Conservation (phyloP, 2,113 vertebrate species). For the Ia io region DNA sequence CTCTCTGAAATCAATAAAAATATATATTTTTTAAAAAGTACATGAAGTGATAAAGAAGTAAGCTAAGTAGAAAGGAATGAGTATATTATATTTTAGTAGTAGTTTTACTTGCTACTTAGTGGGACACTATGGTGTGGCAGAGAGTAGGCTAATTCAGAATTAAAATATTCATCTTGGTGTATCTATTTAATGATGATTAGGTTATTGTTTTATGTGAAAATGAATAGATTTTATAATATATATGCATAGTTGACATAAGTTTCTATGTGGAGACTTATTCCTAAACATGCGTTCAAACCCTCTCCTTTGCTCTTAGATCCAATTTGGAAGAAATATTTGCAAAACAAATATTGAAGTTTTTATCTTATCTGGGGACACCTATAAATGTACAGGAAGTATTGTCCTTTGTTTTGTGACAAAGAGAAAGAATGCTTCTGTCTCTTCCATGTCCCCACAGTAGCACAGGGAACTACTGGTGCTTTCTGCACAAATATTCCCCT, state of each 20-base stretch:
- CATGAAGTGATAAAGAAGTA: not conserved
- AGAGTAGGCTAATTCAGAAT: not conserved
- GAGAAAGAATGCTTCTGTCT: not conserved
- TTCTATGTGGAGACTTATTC: not conserved
- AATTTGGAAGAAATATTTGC: slow-evolving; percentile 28
- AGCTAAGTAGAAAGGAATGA: not conserved
- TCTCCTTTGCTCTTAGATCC: not conserved
- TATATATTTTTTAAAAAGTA: not conserved
- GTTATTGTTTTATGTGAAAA: not conserved
- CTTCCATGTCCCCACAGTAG: not conserved
- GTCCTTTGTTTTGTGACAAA: not conserved
- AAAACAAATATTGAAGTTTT: not conserved
- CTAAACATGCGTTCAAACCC: not conserved
- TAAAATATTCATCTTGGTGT: not conserved
- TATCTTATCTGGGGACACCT: not conserved
- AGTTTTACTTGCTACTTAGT: not conserved
- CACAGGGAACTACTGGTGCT: not conserved
- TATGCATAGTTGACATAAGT: not conserved
- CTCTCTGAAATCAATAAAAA: no score
- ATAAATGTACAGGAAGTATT: not conserved
- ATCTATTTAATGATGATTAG: not conserved
- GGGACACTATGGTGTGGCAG: not conserved
- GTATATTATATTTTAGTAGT: not conserved
- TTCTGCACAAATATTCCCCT: not conserved
- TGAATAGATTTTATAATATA: slow-evolving; percentile 23